Percentiles rank a stretch among this genome's conserved stretches.
phyloP scores from a whole-genome alignment of 2,113 vertebrate genomes.

The Petaurus breviceps region DNA sequence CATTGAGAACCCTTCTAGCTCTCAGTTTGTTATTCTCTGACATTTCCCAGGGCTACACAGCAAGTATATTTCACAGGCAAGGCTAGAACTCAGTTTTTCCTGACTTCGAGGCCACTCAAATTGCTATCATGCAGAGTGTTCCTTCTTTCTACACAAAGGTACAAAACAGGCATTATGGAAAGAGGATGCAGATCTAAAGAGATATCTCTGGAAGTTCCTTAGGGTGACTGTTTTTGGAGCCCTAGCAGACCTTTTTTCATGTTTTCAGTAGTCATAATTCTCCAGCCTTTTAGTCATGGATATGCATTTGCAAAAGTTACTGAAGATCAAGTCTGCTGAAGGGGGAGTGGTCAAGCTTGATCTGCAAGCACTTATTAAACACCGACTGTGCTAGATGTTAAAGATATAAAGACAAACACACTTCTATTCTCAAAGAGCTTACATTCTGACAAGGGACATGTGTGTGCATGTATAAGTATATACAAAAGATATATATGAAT shows the following conservation, averaged over 20 bases:
- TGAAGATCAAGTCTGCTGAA: neutral
- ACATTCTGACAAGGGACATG: neutral
- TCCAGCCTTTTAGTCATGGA: neutral
- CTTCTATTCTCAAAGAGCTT: neutral
- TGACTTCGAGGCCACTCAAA: neutral
- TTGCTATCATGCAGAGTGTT: neutral
- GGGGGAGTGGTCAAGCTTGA: neutral
- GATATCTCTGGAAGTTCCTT: neutral
- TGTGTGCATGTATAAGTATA: neutral
- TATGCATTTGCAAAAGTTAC: neutral
- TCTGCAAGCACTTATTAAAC: constrained; percentile 9
- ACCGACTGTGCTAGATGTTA: neutral
- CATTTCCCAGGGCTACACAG: neutral
- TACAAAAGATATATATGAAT: neutral
- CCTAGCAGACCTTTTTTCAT: neutral
- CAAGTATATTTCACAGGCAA: neutral
- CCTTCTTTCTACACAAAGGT: neutral
- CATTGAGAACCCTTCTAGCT: neutral
- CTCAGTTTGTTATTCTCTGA: neutral
- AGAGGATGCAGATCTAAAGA: neutral
- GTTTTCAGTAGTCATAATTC: neutral
- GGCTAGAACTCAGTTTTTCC: neutral
- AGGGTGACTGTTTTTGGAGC: neutral
- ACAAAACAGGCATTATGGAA: neutral
- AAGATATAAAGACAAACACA: neutral